A percentile compares a stretch with the other conserved stretches of the same genome.
phyloP scores from a whole-genome alignment of 2,888 invertebrate species.

The Drosophila testacea region DNA sequence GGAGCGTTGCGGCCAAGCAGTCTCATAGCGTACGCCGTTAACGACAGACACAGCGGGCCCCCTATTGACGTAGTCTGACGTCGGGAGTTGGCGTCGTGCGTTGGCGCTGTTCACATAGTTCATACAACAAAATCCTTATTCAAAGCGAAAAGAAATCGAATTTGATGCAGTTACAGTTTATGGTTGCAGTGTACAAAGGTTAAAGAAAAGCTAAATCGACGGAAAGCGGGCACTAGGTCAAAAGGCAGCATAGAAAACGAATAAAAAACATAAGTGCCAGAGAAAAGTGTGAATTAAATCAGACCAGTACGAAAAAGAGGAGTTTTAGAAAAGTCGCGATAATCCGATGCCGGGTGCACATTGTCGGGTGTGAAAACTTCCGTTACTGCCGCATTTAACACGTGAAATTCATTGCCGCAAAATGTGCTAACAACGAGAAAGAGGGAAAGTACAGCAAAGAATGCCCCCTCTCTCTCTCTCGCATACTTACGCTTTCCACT shows the following conservation, averaged over 20 bases:
- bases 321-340: conserved; percentile 9
- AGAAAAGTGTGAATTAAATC: not conserved
- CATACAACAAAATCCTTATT: conserved; percentile 5
- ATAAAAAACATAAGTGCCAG: conserved; percentile 1
- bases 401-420: conserved; percentile 40
- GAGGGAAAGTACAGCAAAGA: too few relatives aligned
- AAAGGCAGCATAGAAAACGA: not conserved
- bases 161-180: conserved; percentile 9
- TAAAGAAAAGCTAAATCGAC: not conserved
- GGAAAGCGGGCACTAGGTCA: conserved; percentile 12
- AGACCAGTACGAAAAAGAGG: not conserved
- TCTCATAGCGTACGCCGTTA: conserved; percentile 76
- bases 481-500: not conserved
- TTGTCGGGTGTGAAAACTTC: conserved; percentile 28
- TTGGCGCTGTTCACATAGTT: conserved; percentile 34
- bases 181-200: not conserved
- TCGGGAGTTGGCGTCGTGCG: conserved; percentile 60
- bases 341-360: conserved; percentile 34
- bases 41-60: conserved; percentile 69
- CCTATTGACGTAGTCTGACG: conserved; percentile 44
- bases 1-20: conserved; percentile 76
- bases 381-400: conserved; percentile 32
- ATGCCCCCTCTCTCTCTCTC: not conserved
- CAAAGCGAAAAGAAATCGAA: conserved; percentile 13
- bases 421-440: conserved; percentile 43